These are phyloP conservation scores for Eilema caniola DNA, from an alignment of 2,888 invertebrate genomes.

Conservation along the genomic window DNA sequence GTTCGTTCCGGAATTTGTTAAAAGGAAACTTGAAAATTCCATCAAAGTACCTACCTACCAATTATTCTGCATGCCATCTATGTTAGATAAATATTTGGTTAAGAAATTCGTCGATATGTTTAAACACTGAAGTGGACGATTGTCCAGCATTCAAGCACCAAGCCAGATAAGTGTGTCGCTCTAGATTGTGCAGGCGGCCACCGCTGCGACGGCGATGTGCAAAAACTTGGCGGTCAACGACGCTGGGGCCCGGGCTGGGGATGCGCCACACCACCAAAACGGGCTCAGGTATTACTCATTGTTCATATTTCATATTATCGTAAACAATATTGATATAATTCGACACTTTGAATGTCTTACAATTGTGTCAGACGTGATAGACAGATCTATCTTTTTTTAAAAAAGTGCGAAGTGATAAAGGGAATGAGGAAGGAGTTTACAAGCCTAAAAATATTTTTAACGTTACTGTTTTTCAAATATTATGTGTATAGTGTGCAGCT, in stretches of 20 bases:
- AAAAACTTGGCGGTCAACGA: conserved; percentile 80
- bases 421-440: background rate
- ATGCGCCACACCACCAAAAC: conserved; percentile 62
- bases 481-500: too few relatives aligned
- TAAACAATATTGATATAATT: conserved; percentile 19
- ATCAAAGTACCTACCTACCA: background rate
- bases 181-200: conserved; percentile 71
- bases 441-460: background rate
- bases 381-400: background rate
- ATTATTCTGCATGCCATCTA: background rate
- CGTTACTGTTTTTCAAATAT: background rate
- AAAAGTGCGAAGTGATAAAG: background rate
- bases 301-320: conserved; percentile 42
- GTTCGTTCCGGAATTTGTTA: background rate
- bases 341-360: background rate
- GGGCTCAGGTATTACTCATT: conserved; percentile 48
- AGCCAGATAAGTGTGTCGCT: conserved; percentile 68
- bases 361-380: background rate
- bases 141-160: conserved; percentile 55
- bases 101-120: conserved; percentile 44
- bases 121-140: conserved; percentile 48
- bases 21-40: background rate
- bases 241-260: conserved; percentile 79
- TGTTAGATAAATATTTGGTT: conserved; percentile 25
- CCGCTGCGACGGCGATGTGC: conserved; percentile 66